Conservation (phyloP, 2,888 invertebrate species). For the Orchestes rusci region DNA sequence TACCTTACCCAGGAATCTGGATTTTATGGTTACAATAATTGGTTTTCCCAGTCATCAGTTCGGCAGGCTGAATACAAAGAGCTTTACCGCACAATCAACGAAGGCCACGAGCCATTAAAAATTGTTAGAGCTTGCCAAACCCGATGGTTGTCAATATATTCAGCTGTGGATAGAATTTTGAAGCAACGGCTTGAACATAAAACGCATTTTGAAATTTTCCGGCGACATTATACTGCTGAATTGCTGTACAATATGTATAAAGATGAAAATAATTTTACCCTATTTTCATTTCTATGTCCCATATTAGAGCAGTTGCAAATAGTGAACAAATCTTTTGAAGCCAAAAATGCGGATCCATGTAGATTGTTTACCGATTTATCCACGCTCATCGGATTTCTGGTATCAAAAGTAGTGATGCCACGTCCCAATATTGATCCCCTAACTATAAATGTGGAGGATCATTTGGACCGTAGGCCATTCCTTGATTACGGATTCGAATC, state of each 20-base stretch:
- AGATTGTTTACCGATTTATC: slow-evolving; percentile 2
- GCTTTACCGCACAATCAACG: slow-evolving; percentile 27
- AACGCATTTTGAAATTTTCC: slow-evolving; percentile 28
- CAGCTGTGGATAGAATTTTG: slow-evolving; percentile 30
- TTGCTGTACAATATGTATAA: slow-evolving; percentile 1
- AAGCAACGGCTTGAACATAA: slow-evolving; percentile 34
- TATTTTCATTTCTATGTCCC: too few species aligned
- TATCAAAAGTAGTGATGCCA: background rate
- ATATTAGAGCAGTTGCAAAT: too few species aligned
- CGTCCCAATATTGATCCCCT: slow-evolving; percentile 1
- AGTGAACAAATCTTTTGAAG: slow-evolving; percentile 1
- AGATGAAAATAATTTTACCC: too few species aligned
- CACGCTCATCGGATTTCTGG: slow-evolving; percentile 1
- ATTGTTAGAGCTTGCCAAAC: slow-evolving; percentile 23
- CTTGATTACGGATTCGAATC: slow-evolving; percentile 1
- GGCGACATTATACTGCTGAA: slow-evolving; percentile 25
- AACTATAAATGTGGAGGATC: background rate
- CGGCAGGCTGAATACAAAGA: slow-evolving; percentile 22
- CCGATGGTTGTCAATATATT: slow-evolving; percentile 29
- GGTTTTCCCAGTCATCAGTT: slow-evolving; percentile 29
- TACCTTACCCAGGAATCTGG: slow-evolving; percentile 24
- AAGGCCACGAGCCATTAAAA: slow-evolving; percentile 26
- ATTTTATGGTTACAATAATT: slow-evolving; percentile 32
- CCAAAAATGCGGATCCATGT: slow-evolving; percentile 3
- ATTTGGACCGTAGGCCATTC: background rate